Conservation (phyloP, 2,113 vertebrate species). For the Poeciliopsis turrubarensis region DNA sequence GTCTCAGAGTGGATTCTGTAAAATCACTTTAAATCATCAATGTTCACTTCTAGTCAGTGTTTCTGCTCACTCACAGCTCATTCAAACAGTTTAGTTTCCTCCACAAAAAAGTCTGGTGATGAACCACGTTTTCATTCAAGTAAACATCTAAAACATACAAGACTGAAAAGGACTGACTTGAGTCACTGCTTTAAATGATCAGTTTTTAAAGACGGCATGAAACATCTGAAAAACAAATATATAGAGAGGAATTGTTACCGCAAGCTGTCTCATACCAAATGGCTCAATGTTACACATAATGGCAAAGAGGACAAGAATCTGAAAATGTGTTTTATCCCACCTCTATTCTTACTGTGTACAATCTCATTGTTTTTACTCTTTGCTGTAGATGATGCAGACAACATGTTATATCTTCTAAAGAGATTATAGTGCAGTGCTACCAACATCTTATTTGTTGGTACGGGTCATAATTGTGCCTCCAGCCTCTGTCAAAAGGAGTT, state of each 20-base stretch:
- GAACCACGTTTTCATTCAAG: too few relatives aligned
- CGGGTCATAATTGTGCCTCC: too few relatives aligned
- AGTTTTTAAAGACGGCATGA: background rate
- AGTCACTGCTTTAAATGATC: background rate
- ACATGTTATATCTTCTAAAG: too few relatives aligned
- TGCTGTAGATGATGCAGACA: too few relatives aligned
- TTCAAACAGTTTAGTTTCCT: background rate
- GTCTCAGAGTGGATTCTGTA: background rate
- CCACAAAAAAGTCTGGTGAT: too few relatives aligned
- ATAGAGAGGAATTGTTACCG: background rate
- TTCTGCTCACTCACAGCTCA: background rate
- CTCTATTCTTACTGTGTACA: too few relatives aligned
- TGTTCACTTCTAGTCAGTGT: background rate
- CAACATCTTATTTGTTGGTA: too few relatives aligned
- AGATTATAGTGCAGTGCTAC: too few relatives aligned
- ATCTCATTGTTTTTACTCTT: too few relatives aligned
- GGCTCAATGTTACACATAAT: background rate
- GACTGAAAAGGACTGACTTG: background rate
- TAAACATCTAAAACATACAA: background rate
- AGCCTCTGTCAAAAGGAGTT: too few relatives aligned
- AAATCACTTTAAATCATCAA: background rate
- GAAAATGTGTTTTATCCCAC: too few relatives aligned
- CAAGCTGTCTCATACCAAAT: background rate
- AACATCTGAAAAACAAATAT: background rate
- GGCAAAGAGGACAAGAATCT: too few relatives aligned